A percentile compares a stretch with the other conserved stretches of the same genome.
These are phyloP conservation scores for Drosophila hamatofila DNA, from an alignment of 2,888 invertebrate species.

Conservation along the genomic window DNA sequence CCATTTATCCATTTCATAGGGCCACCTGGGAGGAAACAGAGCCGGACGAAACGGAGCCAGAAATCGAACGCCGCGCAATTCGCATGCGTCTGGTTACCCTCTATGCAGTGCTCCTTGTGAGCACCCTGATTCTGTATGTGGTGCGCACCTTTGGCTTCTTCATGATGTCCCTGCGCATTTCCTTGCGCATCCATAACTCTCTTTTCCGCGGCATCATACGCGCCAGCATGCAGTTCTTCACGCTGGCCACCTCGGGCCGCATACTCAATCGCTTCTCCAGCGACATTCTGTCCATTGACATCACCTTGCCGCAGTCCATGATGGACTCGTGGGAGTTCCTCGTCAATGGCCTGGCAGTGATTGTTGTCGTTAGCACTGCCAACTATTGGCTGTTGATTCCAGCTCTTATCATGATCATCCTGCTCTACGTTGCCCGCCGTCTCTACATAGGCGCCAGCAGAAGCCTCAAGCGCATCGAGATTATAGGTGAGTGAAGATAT, in stretches of 20 bases:
- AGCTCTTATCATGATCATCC: conserved; percentile 87
- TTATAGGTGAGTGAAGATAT: conserved; percentile 80
- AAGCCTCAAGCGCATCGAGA: conserved; percentile 86
- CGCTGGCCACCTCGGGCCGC: conserved; percentile 88
- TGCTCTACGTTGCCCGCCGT: conserved; percentile 87
- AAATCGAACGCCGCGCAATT: conserved; percentile 54
- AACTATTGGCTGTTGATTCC: conserved; percentile 88
- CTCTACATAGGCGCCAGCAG: conserved; percentile 87
- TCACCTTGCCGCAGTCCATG: conserved; percentile 87
- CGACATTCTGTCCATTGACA: conserved; percentile 89
- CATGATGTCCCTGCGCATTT: conserved; percentile 90
- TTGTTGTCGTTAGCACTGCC: conserved; percentile 88
- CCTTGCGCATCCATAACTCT: conserved; percentile 90
- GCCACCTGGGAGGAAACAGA: conserved; percentile 84
- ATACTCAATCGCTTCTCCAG: conserved; percentile 92
- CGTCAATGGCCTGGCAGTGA: conserved; percentile 85
- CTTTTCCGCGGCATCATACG: conserved; percentile 91
- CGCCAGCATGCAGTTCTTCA: conserved; percentile 91
- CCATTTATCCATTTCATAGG: conserved; percentile 56
- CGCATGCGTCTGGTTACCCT: conserved; percentile 75
- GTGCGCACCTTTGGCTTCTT: conserved; percentile 89
- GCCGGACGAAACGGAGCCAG: conserved; percentile 82
- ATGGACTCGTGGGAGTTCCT: conserved; percentile 87
- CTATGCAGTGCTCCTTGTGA: conserved; percentile 77
- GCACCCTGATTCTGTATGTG: conserved; percentile 86